These are phyloP conservation scores for Leptinotarsa haldemani DNA, from an alignment of 2,888 invertebrate species.

Conservation along the genomic window DNA sequence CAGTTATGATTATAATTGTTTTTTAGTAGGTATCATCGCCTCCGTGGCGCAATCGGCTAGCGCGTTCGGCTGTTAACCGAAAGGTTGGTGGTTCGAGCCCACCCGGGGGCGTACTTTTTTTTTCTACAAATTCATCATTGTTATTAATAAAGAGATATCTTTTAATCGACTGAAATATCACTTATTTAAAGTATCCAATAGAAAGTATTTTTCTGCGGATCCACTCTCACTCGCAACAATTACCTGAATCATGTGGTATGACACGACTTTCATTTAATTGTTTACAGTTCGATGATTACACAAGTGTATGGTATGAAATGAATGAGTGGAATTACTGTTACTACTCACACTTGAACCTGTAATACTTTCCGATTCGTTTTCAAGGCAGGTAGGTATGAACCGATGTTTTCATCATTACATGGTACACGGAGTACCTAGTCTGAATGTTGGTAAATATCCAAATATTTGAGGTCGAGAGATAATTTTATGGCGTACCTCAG, in stretches of 20 bases:
- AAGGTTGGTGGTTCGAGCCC: conserved; percentile 99
- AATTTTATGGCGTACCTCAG: too few species aligned
- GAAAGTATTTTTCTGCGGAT: background rate
- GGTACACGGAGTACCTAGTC: too few species aligned
- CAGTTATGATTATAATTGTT: too few species aligned
- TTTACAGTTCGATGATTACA: background rate
- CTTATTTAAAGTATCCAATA: background rate
- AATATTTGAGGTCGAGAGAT: too few species aligned
- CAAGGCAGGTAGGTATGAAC: too few species aligned
- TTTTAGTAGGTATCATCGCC: conserved; percentile 61
- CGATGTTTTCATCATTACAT: too few species aligned
- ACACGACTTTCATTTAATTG: conserved; percentile 5
- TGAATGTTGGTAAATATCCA: too few species aligned
- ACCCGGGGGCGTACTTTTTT: conserved; percentile 86
- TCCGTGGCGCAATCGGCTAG: conserved; percentile 97
- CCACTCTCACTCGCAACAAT: background rate
- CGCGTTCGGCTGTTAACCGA: conserved; percentile 99
- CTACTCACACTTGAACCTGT: background rate
- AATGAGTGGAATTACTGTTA: background rate
- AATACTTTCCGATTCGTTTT: conserved; percentile 1
- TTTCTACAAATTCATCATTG: conserved; percentile 36
- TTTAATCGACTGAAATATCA: background rate
- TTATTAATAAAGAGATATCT: background rate
- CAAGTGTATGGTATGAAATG: background rate
- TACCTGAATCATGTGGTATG: background rate